Evolutionary conservation across 2,888 invertebrate species (phyloP).

Genomic region (Podabrus alpinus): DNA sequence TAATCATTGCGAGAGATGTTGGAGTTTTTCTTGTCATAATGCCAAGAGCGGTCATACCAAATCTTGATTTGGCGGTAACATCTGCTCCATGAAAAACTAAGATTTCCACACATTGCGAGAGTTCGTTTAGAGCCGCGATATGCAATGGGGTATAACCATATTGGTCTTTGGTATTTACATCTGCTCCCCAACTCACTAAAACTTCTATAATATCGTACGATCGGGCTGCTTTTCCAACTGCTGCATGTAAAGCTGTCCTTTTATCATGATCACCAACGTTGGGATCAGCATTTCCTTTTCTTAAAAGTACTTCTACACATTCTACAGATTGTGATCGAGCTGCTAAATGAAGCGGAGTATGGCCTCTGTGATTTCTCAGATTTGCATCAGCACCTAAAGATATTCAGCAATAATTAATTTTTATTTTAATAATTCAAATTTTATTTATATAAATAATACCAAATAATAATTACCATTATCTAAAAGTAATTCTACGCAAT

Average conservation of each 20-base stretch:
- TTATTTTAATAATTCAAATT: neutral
- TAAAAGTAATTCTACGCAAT: slow-evolving; percentile 76
- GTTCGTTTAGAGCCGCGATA: slow-evolving; percentile 82
- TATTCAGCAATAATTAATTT: neutral
- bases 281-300: slow-evolving; percentile 76
- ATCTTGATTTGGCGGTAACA: slow-evolving; percentile 86
- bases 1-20: slow-evolving; percentile 80
- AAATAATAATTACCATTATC: slow-evolving; percentile 59
- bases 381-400: slow-evolving; percentile 70
- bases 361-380: slow-evolving; percentile 76
- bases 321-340: slow-evolving; percentile 79
- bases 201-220: slow-evolving; percentile 82
- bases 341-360: slow-evolving; percentile 85
- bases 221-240: slow-evolving; percentile 80
- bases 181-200: slow-evolving; percentile 77
- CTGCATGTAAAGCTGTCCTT: slow-evolving; percentile 80
- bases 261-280: slow-evolving; percentile 81
- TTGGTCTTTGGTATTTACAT: slow-evolving; percentile 82
- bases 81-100: slow-evolving; percentile 84
- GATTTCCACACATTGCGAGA: slow-evolving; percentile 83
- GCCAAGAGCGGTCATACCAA: slow-evolving; percentile 83
- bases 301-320: slow-evolving; percentile 76
- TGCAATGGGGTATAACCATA: slow-evolving; percentile 87
- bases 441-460: too few species aligned
- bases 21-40: slow-evolving; percentile 87